Evolutionary conservation across 2,797 vertebrate genomes (phyloP).

Genomic region (Pterois miles): DNA sequence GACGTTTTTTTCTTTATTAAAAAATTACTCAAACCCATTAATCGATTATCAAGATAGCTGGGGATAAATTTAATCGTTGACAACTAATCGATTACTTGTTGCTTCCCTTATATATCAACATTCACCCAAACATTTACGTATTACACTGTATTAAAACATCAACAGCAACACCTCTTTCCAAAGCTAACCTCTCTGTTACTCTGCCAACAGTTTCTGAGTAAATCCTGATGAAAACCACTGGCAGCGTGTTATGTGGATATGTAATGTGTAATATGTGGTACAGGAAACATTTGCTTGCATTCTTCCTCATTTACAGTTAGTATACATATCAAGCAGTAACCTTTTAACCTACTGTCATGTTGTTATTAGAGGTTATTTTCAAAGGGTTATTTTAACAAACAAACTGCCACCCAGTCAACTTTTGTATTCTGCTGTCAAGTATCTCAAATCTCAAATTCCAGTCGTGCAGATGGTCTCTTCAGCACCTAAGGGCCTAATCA

Average conservation of each 20-base stretch:
- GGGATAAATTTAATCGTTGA: accelerated
- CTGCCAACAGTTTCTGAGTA: neutral
- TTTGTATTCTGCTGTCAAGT: neutral
- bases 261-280: neutral
- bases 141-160: neutral
- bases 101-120: neutral
- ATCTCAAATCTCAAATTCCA: neutral
- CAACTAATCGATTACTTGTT: neutral
- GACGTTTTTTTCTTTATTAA: accelerated
- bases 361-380: neutral
- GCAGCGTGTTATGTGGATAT: neutral
- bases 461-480: neutral
- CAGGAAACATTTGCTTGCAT: neutral
- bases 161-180: neutral
- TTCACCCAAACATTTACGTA: neutral
- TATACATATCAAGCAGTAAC: neutral
- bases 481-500: neutral
- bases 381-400: neutral
- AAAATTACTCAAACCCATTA: too few species aligned
- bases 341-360: neutral
- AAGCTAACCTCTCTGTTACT: neutral
- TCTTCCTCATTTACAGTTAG: neutral
- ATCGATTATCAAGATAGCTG: too few species aligned
- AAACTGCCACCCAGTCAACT: neutral
- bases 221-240: neutral